Evolutionary conservation across 1,140 invertebrate species (phyloP), one percentile per base, ranked within the genome.

Genomic region (Temnothorax curvispinosus): DNA sequence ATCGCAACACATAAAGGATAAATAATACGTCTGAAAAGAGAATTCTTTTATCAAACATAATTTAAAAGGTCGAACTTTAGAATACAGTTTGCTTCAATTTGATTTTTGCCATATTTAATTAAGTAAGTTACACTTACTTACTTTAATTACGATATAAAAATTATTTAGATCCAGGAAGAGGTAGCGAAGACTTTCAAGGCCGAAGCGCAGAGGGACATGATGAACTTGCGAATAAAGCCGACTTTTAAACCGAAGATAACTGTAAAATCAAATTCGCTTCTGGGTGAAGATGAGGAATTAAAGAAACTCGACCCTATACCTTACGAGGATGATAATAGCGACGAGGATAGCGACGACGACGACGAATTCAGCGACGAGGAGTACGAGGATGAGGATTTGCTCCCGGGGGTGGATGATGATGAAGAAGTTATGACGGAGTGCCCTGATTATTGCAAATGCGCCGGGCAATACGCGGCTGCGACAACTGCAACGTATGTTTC

Each of bases 401-500:
- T 67, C 27, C 15, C 44, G 13, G 50, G 18, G 88, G 92, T 92
- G 0, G 93, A 93, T 0, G 92, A 94, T 47, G 93, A 94, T 0
- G 94, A 94, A 47, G 91, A 93, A 71, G 80, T 93, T 3, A 90
- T 92, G 85, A 91, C 91, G 0, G 85, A 92, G 3, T 95, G 93
- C 85, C 94, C 93, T 15, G 88, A 94, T 89, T 93, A 92, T 64
- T 94, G 93, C 62, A 92, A 90, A 75, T 96, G 95, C 67, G 88
- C 91, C 4, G 95, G 94, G 2, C 93, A 95, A 75, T 95, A 95
- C 52, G 94, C 95, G 62, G 91, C 95, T 87, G 92, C 93, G 27
- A 95, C 94, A 13, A 96, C 95, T 82, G 93, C 96, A 21, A 94
- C 93, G 91, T 96, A 95, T 21, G 90, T 92, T 32, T 85, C 56